Percentiles rank a stretch among this genome's conserved stretches.
These are phyloP conservation scores for Tapirus terrestris DNA, from an alignment of 2,113 vertebrate genomes.

Conservation along the genomic window DNA sequence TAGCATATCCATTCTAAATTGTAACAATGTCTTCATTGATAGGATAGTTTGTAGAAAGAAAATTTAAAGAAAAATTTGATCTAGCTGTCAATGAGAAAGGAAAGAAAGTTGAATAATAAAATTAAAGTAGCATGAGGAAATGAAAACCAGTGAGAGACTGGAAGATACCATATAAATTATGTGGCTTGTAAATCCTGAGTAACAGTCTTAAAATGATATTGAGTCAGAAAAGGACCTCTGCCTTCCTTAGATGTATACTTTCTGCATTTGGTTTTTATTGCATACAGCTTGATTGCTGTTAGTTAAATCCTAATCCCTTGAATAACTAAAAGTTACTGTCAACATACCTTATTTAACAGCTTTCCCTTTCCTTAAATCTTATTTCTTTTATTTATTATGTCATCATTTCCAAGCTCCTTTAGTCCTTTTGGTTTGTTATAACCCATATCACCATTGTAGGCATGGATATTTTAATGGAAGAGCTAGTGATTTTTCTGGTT, in stretches of 20 bases:
- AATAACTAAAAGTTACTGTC: background rate
- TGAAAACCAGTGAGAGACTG: background rate
- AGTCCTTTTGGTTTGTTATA: background rate
- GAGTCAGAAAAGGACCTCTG: background rate
- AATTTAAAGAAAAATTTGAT: background rate
- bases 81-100: background rate
- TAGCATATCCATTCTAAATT: background rate
- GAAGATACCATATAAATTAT: background rate
- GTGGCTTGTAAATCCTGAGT: background rate
- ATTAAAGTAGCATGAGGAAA: background rate
- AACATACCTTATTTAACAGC: background rate
- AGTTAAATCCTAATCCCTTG: background rate
- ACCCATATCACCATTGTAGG: background rate
- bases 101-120: background rate
- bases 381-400: background rate
- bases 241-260: background rate
- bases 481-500: background rate
- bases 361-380: background rate
- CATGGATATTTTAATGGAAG: background rate
- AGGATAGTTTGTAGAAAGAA: background rate
- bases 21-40: background rate
- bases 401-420: background rate
- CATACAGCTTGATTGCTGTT: background rate
- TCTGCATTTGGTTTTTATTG: slow-evolving; percentile 21
- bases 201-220: background rate